A percentile compares a stretch with the other conserved stretches of the same genome.
These are phyloP conservation scores for Podarcis muralis DNA, from an alignment of 2,113 vertebrate genomes.

Conservation along the genomic window DNA sequence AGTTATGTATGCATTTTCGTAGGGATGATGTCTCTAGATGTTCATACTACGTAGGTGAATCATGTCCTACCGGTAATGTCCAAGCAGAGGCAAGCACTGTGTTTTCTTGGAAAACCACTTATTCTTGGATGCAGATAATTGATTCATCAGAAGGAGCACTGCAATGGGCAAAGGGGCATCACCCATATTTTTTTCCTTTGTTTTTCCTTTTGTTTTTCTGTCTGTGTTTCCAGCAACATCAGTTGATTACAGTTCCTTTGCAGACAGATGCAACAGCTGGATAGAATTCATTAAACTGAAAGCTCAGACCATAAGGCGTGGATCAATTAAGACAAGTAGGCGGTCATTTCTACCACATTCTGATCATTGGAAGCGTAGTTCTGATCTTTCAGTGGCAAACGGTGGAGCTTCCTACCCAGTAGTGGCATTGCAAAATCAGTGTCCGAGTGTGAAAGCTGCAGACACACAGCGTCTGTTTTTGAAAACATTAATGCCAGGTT, in stretches of 20 bases:
- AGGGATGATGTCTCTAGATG: constrained; percentile 56
- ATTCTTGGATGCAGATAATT: constrained; percentile 75
- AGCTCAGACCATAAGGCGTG: constrained; percentile 99
- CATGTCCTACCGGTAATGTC: constrained; percentile 47
- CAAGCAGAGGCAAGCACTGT: constrained; percentile 45
- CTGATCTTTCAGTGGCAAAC: constrained; percentile 83
- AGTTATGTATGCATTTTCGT: constrained; percentile 62
- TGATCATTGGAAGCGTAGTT: constrained; percentile 84
- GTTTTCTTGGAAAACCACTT: constrained; percentile 65
- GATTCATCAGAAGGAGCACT: constrained; percentile 79
- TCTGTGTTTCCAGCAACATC: constrained; percentile 94
- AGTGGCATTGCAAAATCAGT: constrained; percentile 70
- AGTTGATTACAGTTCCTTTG: constrained; percentile 99
- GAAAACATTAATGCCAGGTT: constrained; percentile 28
- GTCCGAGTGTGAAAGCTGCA: constrained; percentile 84
- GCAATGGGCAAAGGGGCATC: constrained; percentile 79
- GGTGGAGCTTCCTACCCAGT: constrained; percentile 77
- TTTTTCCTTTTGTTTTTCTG: constrained; percentile 86
- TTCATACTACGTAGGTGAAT: constrained; percentile 33
- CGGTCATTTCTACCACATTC: constrained; percentile 90
- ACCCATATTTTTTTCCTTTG: constrained; percentile 83
- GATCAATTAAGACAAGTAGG: constrained; percentile 99
- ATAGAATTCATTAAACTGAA: constrained; percentile 99
- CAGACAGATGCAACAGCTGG: constrained; percentile 99
- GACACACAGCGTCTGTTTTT: constrained; percentile 49